phyloP scores from a whole-genome alignment of 2,888 invertebrate species.

The Ornithoptera priamus region DNA sequence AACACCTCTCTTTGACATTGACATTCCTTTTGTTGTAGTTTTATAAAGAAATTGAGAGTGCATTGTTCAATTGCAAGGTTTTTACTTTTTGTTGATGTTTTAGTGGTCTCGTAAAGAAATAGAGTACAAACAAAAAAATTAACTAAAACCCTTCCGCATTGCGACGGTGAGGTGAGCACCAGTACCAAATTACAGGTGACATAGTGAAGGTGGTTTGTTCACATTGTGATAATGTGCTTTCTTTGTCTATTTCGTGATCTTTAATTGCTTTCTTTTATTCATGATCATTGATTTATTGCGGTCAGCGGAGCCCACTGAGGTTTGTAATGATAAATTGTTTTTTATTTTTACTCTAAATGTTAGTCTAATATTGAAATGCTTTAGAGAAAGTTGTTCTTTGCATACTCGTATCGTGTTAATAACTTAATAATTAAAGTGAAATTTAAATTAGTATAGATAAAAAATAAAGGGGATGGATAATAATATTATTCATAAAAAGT shows the following conservation, averaged over 20 bases:
- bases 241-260: constrained; percentile 59
- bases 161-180: constrained; percentile 58
- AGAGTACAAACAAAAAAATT: constrained; percentile 70
- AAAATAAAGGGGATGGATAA: not conserved
- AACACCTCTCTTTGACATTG: constrained; percentile 63
- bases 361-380: constrained; percentile 18
- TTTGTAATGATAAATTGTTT: constrained; percentile 41
- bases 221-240: constrained; percentile 68
- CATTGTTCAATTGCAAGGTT: constrained; percentile 58
- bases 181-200: constrained; percentile 76
- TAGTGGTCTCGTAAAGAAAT: constrained; percentile 70
- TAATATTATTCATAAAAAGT: no score
- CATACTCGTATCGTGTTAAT: not conserved
- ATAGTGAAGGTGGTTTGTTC: constrained; percentile 67
- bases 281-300: constrained; percentile 70
- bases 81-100: constrained; percentile 61
- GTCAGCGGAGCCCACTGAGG: constrained; percentile 45
- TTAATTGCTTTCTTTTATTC: constrained; percentile 73
- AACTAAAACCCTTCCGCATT: constrained; percentile 69
- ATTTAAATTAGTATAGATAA: not conserved
- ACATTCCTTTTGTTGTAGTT: constrained; percentile 49
- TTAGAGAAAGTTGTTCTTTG: not conserved
- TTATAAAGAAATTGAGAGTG: constrained; percentile 80
- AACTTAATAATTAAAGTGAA: not conserved
- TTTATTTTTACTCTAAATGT: constrained; percentile 24